Base-by-base conservation (phyloP, 2,797 vertebrate species). In the Enteromius anoplus region DNA sequence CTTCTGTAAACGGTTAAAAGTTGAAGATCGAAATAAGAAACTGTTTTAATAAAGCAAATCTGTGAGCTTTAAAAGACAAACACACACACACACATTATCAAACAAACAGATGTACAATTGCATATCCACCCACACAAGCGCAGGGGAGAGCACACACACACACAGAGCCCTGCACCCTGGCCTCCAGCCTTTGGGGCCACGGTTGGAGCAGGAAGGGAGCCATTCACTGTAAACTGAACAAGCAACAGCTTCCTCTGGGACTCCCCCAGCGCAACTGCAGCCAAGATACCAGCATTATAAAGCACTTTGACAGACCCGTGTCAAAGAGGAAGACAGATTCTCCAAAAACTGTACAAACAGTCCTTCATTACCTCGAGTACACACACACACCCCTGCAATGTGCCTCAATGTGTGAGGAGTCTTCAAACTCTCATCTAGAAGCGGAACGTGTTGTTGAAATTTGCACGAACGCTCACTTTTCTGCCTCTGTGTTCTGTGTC, bases 211-310 rank as follows among this genome's bases (percentile, higher is more conserved):
- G 94, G 94, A 95, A 94, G 93, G 91, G 92, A 93, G 93, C 93
- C 91, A 93, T 94, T 94, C 91, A 93, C 93, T 93, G 92, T 94
- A 95, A 94, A 94, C 91, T 93, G 93, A 94, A 94, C 91, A 94
- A 94, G 92, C 89, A 91, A 91, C 88, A 85, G 88, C 93, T 94
- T 94, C 93, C 93, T 95, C 88, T 94, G 93, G 94, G 94, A 93
- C 90, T 93, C 92, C 91, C 93, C 87, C 45, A 88, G 91, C 90
- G 87, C 89, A 92, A 91, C 92, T 91, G 92, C 91, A 86, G 93
- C 92, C 94, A 95, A 93, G 89, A 92, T 90, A 91, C 76, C 82
- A 91, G 89, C 89, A 88, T 92, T 90, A 91, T 90, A 93, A 94
- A 93, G 90, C 90, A 91, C 88, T 92, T 83, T 87, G 89, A 89